These are phyloP conservation scores for Asobara japonica DNA, from an alignment of 1,140 invertebrate genomes.

Conservation along the genomic window DNA sequence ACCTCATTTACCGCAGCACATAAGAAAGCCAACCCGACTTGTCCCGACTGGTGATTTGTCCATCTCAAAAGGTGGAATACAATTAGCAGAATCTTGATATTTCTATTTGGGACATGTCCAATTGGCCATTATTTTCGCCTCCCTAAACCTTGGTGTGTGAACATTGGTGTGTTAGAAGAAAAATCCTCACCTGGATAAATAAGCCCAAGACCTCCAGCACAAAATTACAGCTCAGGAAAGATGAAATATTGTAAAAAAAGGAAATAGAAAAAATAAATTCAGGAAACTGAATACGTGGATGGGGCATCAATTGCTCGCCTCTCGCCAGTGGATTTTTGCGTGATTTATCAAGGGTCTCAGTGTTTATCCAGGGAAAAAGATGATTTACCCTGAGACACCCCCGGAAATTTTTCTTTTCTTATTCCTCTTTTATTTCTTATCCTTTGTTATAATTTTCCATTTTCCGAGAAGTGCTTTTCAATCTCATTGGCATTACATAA, in stretches of 20 bases:
- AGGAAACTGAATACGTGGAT: not conserved
- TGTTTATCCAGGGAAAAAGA: not conserved
- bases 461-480: not conserved
- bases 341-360: not conserved
- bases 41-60: not conserved
- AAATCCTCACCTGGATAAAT: not conserved
- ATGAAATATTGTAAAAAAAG: not conserved
- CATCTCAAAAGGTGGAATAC: not conserved
- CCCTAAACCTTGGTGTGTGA: too few relatives aligned
- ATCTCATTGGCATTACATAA: not conserved
- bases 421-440: not conserved
- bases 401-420: not conserved
- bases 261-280: not conserved
- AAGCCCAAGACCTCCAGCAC: not conserved
- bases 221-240: not conserved
- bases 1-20: not conserved
- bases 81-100: not conserved
- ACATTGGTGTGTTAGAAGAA: not conserved
- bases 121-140: too few relatives aligned
- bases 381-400: not conserved
- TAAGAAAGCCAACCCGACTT: not conserved
- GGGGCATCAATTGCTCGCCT: not conserved
- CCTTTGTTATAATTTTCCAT: not conserved
- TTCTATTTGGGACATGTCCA: too few relatives aligned
- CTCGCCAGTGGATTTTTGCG: not conserved